Evolutionary conservation across 2,113 vertebrate species (phyloP).

Genomic region (Ochotona curzoniae): DNA sequence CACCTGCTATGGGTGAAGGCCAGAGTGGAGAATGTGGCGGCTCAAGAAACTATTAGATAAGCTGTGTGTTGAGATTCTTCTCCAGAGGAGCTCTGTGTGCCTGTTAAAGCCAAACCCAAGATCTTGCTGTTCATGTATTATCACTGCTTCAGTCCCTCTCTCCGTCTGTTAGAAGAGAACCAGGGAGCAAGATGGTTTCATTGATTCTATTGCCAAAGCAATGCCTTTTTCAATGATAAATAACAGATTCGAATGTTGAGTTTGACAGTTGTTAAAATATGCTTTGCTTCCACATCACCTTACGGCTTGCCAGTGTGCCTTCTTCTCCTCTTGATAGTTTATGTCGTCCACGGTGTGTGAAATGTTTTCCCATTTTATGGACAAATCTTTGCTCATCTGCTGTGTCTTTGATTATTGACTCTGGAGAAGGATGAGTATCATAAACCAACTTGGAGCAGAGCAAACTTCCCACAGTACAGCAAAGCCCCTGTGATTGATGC

Average conservation of each 20-base stretch:
- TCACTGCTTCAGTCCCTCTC: conserved; percentile 24
- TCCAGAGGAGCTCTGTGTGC: neutral
- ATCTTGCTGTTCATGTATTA: neutral
- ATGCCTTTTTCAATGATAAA: neutral
- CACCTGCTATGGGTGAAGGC: neutral
- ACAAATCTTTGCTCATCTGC: conserved; percentile 20
- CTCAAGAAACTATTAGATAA: neutral
- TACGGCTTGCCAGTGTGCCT: neutral
- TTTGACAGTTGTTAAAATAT: neutral
- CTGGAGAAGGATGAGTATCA: neutral
- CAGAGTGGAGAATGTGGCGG: conserved; percentile 27
- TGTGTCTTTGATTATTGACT: neutral
- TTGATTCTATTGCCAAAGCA: conserved; percentile 33
- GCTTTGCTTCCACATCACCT: neutral
- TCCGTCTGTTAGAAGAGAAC: neutral
- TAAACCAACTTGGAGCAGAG: neutral
- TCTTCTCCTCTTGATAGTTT: neutral
- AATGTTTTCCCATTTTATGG: neutral
- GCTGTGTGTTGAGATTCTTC: conserved; percentile 69
- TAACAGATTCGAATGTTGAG: neutral
- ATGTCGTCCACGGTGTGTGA: neutral
- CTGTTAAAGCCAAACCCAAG: conserved; percentile 4
- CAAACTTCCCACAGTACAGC: neutral
- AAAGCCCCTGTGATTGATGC: neutral
- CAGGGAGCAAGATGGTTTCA: conserved; percentile 43